Evolutionary conservation across 2,113 vertebrate genomes (phyloP).

Genomic region (Clarias batrachus): DNA sequence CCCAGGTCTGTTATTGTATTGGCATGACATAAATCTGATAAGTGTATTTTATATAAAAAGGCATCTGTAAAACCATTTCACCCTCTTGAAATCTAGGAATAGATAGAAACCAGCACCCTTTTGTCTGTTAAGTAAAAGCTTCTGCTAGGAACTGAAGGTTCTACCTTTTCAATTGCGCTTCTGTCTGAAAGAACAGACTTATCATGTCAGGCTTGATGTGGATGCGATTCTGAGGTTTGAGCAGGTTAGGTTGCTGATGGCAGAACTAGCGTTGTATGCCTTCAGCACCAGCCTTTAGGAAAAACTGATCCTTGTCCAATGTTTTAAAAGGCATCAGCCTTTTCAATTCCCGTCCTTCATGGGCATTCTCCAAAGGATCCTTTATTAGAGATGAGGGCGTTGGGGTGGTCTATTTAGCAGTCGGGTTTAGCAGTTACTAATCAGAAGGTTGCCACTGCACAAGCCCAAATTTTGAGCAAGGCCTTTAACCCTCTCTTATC

Average conservation of each 20-base stretch:
- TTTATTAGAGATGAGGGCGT: neutral
- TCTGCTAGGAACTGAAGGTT: neutral
- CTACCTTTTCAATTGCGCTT: neutral
- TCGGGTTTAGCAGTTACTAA: neutral
- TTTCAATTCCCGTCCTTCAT: neutral
- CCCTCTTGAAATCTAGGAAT: neutral
- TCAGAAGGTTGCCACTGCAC: too few species aligned
- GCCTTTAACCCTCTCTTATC: too few species aligned
- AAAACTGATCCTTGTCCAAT: neutral
- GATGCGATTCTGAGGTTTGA: neutral
- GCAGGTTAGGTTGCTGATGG: neutral
- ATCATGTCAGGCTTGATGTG: neutral
- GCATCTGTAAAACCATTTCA: neutral
- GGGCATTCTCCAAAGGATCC: neutral
- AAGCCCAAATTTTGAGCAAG: too few species aligned
- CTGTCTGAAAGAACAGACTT: neutral
- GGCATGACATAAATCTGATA: neutral
- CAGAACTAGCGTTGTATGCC: neutral
- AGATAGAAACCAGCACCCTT: neutral
- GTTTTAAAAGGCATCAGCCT: neutral
- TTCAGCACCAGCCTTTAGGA: too few species aligned
- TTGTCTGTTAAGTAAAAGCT: neutral
- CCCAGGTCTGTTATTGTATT: neutral
- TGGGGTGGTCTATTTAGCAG: too few species aligned
- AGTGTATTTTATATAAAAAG: neutral